Evolutionary conservation across 2,797 vertebrate species (phyloP), one percentile per base, ranked within the genome.

Genomic region (Carcharodon carcharias): DNA sequence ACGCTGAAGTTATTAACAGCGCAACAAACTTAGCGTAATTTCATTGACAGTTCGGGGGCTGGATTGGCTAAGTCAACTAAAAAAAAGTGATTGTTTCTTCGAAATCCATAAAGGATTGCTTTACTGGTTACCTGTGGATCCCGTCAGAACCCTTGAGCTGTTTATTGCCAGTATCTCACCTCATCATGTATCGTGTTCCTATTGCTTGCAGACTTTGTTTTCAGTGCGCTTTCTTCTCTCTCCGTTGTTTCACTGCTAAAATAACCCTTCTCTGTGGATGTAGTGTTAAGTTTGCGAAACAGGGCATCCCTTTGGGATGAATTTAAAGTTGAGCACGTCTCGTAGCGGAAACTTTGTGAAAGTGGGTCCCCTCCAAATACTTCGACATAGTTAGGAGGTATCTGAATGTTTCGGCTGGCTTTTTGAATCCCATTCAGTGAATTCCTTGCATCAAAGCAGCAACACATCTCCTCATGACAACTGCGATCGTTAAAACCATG

Each of bases 281-380:
- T n/a, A 58, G 14, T 63, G 14, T 5, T 7, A 18, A 63, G 31
- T 61, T 92, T 63, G 31, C 58, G 35, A 65, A 92, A 61, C 18
- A 21, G 16, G 26, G 4, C 31, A 7, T n/a, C 35, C 18, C 56
- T 50, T n/a, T 92, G n/a, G 56, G 89, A 40, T 3, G 89, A 92
- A 92, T 63, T 63, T 92, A 63, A 92, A 61, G 89, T 92, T 40
- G 89, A 92, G 21, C 35, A 92, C 4, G 58, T n/a, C 58, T 63
- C 89, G 1, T 92, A 92, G 35, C 89, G 89, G 89, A 92, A 92
- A 63, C 89, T 65, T 63, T 92, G 58, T 58, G 89, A 63, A 92
- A 92, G 89, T 21, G 89, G 89, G 35, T 92, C 89, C 16, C 89
- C 89, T 61, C 89, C 89, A 92, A 92, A 92, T n/a, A 92, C 89